phyloP scores from a whole-genome alignment of 2,113 vertebrate species.

The Solea senegalensis region DNA sequence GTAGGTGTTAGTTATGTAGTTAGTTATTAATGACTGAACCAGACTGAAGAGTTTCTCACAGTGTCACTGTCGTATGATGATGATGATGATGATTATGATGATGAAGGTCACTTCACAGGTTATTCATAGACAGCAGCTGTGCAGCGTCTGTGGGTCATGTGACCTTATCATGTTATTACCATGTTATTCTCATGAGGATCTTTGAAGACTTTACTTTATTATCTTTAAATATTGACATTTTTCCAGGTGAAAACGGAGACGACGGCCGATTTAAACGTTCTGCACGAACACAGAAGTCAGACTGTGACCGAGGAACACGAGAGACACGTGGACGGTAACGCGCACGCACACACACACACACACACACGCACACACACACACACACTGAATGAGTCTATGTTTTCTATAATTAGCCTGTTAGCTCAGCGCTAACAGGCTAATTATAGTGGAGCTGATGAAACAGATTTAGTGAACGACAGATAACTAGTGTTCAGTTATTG shows the following conservation, averaged over 20 bases:
- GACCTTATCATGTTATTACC: not conserved
- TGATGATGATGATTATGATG: not conserved
- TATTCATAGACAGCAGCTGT: constrained; percentile 15
- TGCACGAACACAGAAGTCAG: constrained; percentile 75
- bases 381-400: not conserved
- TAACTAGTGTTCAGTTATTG: not conserved
- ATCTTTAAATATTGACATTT: no score
- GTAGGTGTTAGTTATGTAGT: no score
- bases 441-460: constrained; percentile 2
- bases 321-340: constrained; percentile 79
- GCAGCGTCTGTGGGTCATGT: not conserved
- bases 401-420: not conserved
- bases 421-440: not conserved
- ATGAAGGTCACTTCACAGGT: not conserved
- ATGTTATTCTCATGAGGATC: no score
- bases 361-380: not conserved
- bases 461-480: not conserved
- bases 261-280: constrained; percentile 74
- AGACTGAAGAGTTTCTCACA: not conserved
- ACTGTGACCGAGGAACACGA: constrained; percentile 71
- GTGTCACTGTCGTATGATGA: not conserved
- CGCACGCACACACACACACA: not conserved
- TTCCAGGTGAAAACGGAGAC: constrained; percentile 83
- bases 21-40: no score
- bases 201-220: no score